A percentile compares a stretch with the other conserved stretches of the same genome.
Evolutionary conservation across 1,140 invertebrate species (phyloP).

Genomic region (Ceratoteleas bidentatus): DNA sequence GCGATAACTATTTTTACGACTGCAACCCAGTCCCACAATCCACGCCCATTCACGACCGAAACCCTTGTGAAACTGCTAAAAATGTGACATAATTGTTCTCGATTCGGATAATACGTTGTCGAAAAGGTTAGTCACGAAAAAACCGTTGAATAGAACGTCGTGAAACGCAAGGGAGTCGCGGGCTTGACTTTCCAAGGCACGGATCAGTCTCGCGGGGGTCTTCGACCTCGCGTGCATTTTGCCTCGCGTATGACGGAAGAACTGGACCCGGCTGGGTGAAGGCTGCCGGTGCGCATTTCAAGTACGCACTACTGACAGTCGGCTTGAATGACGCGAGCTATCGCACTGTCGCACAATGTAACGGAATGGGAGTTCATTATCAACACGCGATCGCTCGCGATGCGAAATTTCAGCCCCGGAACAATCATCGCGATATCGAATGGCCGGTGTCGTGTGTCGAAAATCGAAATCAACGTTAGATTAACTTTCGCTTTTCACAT

Average conservation of each 20-base stretch:
- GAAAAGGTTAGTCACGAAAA: neutral
- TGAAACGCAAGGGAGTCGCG: slow-evolving; percentile 6
- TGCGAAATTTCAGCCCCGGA: slow-evolving; percentile 60
- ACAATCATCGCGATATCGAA: slow-evolving; percentile 63
- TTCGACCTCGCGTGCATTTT: slow-evolving; percentile 59
- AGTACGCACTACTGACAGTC: slow-evolving; percentile 62
- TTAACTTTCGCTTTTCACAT: slow-evolving; percentile 60
- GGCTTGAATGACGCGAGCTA: slow-evolving; percentile 65
- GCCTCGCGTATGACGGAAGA: slow-evolving; percentile 55
- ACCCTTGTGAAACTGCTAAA: no score
- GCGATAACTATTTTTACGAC: no score
- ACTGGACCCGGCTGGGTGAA: slow-evolving; percentile 51
- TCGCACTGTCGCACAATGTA: slow-evolving; percentile 64
- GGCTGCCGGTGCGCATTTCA: slow-evolving; percentile 59
- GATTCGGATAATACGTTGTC: no score
- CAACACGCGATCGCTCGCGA: slow-evolving; percentile 69
- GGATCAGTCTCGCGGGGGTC: slow-evolving; percentile 43
- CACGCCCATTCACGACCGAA: no score
- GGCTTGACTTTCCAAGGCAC: slow-evolving; percentile 47
- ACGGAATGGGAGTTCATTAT: slow-evolving; percentile 72
- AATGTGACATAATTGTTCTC: no score
- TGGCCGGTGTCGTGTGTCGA: slow-evolving; percentile 58
- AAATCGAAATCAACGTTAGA: slow-evolving; percentile 61
- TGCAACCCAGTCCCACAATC: no score
- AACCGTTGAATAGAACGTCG: neutral